phyloP scores from a whole-genome alignment of 2,113 vertebrate species.

The Ceuthmochares aereus region DNA sequence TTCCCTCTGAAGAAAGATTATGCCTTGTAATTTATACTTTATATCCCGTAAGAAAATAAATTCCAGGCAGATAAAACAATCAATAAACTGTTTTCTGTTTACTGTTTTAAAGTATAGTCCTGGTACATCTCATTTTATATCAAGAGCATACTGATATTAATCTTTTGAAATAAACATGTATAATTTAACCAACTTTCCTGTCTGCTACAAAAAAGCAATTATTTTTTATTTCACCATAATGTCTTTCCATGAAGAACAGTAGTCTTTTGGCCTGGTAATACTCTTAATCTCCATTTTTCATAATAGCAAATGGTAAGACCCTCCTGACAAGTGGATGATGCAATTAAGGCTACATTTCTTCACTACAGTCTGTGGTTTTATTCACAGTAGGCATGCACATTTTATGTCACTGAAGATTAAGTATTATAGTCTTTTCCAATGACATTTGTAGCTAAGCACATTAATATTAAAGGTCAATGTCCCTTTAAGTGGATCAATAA shows the following conservation, averaged over 20 bases:
- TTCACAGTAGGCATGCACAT: background rate
- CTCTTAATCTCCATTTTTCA: slow-evolving; percentile 16
- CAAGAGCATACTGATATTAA: background rate
- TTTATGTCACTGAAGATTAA: slow-evolving; percentile 46
- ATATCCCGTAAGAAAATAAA: background rate
- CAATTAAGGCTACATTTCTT: slow-evolving; percentile 33
- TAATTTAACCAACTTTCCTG: slow-evolving; percentile 1
- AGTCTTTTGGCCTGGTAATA: background rate
- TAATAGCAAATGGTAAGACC: background rate
- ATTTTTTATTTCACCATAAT: slow-evolving; percentile 30
- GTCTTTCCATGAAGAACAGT: background rate
- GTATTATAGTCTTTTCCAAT: slow-evolving; percentile 18
- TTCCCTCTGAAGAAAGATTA: background rate
- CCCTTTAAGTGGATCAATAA: slow-evolving; percentile 49
- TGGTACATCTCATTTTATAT: background rate
- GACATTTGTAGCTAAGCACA: slow-evolving; percentile 46
- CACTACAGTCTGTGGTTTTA: background rate
- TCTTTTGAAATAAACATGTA: slow-evolving; percentile 24
- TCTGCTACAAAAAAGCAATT: slow-evolving; percentile 8
- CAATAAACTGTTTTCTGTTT: slow-evolving; percentile 9
- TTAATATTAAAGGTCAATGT: slow-evolving; percentile 53
- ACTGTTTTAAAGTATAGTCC: background rate
- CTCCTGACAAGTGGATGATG: slow-evolving; percentile 14
- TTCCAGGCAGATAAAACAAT: background rate
- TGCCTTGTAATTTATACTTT: background rate